Conservation (phyloP, 2,888 invertebrate species). For the Orchestes rusci region DNA sequence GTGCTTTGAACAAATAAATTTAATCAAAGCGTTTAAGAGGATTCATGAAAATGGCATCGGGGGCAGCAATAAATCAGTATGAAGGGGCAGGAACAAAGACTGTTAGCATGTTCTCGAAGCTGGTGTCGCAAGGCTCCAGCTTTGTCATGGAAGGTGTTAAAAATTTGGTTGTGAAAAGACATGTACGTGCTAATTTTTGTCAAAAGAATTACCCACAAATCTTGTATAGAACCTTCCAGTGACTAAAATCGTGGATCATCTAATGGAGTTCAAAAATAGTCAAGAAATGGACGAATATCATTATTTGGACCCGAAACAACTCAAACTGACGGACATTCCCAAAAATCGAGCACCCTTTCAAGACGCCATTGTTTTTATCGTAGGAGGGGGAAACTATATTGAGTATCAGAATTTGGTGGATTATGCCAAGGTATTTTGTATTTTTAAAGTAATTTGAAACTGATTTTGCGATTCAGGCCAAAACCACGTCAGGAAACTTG, state of each 20-base stretch:
- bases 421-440: slow-evolving; percentile 67
- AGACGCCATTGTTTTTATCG: slow-evolving; percentile 84
- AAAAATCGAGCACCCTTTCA: slow-evolving; percentile 67
- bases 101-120: slow-evolving; percentile 96
- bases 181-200: slow-evolving; percentile 51
- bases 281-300: slow-evolving; percentile 80
- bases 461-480: slow-evolving; percentile 56
- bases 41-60: slow-evolving; percentile 67
- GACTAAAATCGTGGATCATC: slow-evolving; percentile 83
- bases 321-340: slow-evolving; percentile 63
- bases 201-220: background rate
- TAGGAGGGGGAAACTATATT: slow-evolving; percentile 96
- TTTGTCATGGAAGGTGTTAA: slow-evolving; percentile 99
- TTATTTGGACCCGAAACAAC: slow-evolving; percentile 92
- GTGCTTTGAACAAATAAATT: background rate
- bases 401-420: slow-evolving; percentile 98
- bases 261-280: slow-evolving; percentile 74
- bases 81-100: slow-evolving; percentile 93
- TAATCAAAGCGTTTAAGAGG: no score
- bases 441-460: slow-evolving; percentile 43
- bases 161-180: slow-evolving; percentile 96
- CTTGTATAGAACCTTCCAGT: slow-evolving; percentile 77
- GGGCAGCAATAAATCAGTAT: slow-evolving; percentile 62
- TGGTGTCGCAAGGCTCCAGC: slow-evolving; percentile 93
- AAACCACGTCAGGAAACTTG: slow-evolving; percentile 58